Evolutionary conservation across 2,888 invertebrate genomes (phyloP).

Genomic region (Pseudanteris insignis): DNA sequence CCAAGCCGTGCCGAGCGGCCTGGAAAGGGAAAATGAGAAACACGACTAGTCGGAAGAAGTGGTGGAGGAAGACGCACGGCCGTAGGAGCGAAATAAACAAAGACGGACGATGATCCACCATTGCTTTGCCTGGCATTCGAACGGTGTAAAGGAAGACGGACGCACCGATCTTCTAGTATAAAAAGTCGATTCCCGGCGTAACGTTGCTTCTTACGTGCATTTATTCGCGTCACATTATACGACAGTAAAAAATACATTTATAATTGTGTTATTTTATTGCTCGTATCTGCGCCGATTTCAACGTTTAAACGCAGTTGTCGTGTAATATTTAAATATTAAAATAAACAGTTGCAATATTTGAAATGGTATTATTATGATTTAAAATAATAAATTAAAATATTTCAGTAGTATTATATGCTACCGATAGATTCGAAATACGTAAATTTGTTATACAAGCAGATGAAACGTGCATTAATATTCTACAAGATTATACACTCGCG

Average conservation of each 20-base stretch:
- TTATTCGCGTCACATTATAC: conserved; percentile 36
- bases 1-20: conserved; percentile 18
- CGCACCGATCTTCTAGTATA: conserved; percentile 23
- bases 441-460: too few relatives aligned
- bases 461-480: too few relatives aligned
- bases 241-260: conserved; percentile 30
- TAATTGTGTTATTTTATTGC: conserved; percentile 33
- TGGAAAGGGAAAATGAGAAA: conserved; percentile 33
- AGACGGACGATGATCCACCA: conserved; percentile 18
- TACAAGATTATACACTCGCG: too few relatives aligned
- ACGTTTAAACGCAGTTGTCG: too few relatives aligned
- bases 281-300: conserved; percentile 16
- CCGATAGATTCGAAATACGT: too few relatives aligned
- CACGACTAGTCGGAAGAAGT: conserved; percentile 21
- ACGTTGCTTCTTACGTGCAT: conserved; percentile 45
- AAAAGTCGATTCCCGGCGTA: conserved; percentile 30
- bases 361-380: too few relatives aligned
- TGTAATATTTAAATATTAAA: too few relatives aligned
- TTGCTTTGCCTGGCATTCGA: conserved; percentile 18
- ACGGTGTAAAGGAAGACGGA: conserved; percentile 36
- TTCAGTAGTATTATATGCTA: too few relatives aligned
- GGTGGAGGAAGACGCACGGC: conserved; percentile 7
- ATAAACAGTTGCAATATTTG: too few relatives aligned
- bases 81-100: conserved; percentile 22
- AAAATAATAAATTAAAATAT: too few relatives aligned